A percentile compares a stretch with the other conserved stretches of the same genome.
Conservation (phyloP, 2,113 vertebrate genomes). For the Himantopus leucocephalus region DNA sequence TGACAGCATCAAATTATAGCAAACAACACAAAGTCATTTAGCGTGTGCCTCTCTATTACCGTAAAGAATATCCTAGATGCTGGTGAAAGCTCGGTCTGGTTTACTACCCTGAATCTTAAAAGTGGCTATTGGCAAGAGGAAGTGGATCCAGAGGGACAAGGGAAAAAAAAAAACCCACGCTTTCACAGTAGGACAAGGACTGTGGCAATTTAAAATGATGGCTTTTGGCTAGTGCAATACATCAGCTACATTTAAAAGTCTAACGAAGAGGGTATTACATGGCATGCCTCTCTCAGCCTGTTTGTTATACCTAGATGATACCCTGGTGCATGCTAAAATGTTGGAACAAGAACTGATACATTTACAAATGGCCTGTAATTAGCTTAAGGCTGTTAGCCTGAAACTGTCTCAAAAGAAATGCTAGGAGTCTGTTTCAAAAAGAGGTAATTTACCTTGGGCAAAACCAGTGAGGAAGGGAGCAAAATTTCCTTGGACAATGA, state of each 20-base stretch:
- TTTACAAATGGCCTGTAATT: constrained; percentile 53
- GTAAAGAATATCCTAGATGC: not conserved
- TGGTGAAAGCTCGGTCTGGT: constrained; percentile 6
- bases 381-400: constrained; percentile 33
- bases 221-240: constrained; percentile 43
- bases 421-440: not conserved
- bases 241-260: constrained; percentile 57
- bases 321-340: constrained; percentile 33
- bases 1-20: not conserved
- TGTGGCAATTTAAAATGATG: constrained; percentile 68
- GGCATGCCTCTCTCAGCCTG: constrained; percentile 65
- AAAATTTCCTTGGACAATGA: not conserved
- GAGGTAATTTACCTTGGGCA: constrained; percentile 28
- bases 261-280: constrained; percentile 48
- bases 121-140: constrained; percentile 48
- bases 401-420: constrained; percentile 22
- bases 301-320: constrained; percentile 66
- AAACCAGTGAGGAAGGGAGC: not conserved
- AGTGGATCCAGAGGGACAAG: not conserved
- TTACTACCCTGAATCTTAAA: constrained; percentile 47
- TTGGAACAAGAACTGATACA: constrained; percentile 57
- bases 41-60: not conserved
- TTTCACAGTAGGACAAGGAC: constrained; percentile 57
- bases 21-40: not conserved
- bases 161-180: not conserved